Base-by-base conservation (phyloP, 2,888 invertebrate species). In the Ectobius pallidus region DNA sequence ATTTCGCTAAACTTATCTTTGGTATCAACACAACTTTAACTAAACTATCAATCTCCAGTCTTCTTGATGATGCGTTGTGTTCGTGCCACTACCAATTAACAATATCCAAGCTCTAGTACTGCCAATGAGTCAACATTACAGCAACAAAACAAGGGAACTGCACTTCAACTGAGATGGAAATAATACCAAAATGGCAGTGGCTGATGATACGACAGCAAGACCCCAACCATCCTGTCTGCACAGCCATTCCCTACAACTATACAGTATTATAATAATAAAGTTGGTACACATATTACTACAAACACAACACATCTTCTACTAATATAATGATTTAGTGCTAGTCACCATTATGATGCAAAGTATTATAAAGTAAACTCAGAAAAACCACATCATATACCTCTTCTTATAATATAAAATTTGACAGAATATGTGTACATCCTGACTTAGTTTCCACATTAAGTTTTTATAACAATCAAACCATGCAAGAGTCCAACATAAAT, bases 401-500 rank as follows among this genome's bases (percentile, higher is more conserved):
- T 65, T 46, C 46, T 44, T 46, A 65, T 65, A 70, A 74, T 72
- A 58, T 72, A 65, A 72, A 69, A 70, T 46, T 62, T 69, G 67
- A 71, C 73, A 69, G 71, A 63, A 74, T 70, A 55, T 74, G 46
- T 46, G 68, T 67, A 75, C 71, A 69, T 76, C 70, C 72, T 74
- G 74, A 75, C 71, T 73, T 73, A 76, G 67, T 70, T 69, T 70
- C 65, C 73, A 74, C 74, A 58, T 73, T 71, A 74, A 70, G 55
- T 67, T 65, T 65, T 46, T 72, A 73, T 68, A 68, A 55, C 44
- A 62, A 72, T 74, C 73, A 74, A 74, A 74, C 74, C 74, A 74
- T 74, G 74, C 74, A 74, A 74, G 74, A 74, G 70, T 72, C 74
- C 73, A 73, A 72, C 58, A 73, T 49, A 69, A 65, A 68, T 69